Conservation (phyloP, 2,113 vertebrate species). For the Perccottus glenii region DNA sequence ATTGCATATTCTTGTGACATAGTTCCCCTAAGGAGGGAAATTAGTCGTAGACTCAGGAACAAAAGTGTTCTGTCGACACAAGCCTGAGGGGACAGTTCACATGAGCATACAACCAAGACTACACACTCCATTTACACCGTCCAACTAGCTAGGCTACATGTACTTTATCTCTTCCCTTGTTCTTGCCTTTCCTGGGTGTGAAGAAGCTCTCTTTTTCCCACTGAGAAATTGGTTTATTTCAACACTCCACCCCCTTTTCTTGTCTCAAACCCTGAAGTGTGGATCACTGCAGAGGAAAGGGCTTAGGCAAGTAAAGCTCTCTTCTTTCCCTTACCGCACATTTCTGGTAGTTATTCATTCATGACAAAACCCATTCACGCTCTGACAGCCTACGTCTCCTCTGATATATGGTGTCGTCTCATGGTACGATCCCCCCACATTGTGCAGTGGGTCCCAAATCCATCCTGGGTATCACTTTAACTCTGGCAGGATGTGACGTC, state of each 20-base stretch:
- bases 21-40: conserved; percentile 47
- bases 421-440: conserved; percentile 52
- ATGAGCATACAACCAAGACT: conserved; percentile 25
- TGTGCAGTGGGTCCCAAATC: conserved; percentile 24
- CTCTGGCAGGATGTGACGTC: conserved; percentile 61
- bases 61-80: conserved; percentile 38
- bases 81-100: conserved; percentile 2
- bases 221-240: conserved; percentile 69
- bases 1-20: conserved; percentile 39
- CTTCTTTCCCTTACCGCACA: conserved; percentile 61
- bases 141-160: conserved; percentile 30
- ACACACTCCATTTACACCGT: conserved; percentile 27
- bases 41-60: conserved; percentile 48
- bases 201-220: conserved; percentile 34
- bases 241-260: conserved; percentile 16
- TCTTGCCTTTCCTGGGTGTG: conserved; percentile 22
- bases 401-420: conserved; percentile 79
- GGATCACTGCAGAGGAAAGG: conserved; percentile 78
- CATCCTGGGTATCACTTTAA: conserved; percentile 42
- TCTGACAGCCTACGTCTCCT: conserved; percentile 73
- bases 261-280: conserved; percentile 62
- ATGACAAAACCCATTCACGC: conserved; percentile 82
- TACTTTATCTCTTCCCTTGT: conserved; percentile 24
- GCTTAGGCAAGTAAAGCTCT: conserved; percentile 73
- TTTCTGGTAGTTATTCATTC: conserved; percentile 82